Conservation (phyloP, 2,888 invertebrate species). For the Hemithea aestivaria region DNA sequence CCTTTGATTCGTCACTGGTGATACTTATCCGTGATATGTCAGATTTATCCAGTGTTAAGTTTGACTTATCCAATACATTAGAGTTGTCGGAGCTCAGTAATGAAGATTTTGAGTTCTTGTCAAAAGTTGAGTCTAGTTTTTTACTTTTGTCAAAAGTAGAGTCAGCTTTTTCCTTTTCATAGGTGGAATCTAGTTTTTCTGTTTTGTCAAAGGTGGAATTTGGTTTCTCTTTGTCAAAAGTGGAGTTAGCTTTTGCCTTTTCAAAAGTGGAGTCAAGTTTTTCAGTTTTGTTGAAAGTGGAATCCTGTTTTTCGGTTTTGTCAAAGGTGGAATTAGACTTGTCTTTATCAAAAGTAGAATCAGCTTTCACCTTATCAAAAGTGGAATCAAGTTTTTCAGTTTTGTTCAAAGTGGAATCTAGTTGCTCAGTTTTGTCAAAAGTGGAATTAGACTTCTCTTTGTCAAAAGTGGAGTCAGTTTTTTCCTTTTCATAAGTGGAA, state of each 20-base stretch:
- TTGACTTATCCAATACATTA: constrained; percentile 34
- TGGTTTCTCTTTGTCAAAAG: constrained; percentile 41
- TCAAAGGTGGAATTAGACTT: constrained; percentile 43
- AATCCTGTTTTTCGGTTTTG: constrained; percentile 19
- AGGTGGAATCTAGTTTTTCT: constrained; percentile 34
- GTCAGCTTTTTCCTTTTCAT: constrained; percentile 40
- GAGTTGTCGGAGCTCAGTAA: constrained; percentile 48
- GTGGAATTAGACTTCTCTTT: constrained; percentile 46
- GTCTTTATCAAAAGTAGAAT: constrained; percentile 43
- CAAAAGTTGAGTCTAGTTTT: constrained; percentile 43
- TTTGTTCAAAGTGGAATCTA: constrained; percentile 39
- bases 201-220: constrained; percentile 39
- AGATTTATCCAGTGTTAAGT: constrained; percentile 45
- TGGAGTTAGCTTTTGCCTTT: constrained; percentile 33
- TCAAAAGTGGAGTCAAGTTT: constrained; percentile 46
- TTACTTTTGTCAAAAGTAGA: constrained; percentile 38
- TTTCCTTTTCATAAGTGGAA: constrained; percentile 45
- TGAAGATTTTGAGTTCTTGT: constrained; percentile 47
- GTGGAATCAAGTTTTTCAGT: constrained; percentile 37
- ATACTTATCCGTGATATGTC: constrained; percentile 52
- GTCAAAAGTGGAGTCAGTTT: constrained; percentile 37
- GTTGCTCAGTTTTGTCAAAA: constrained; percentile 7
- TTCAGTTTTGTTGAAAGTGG: constrained; percentile 38
- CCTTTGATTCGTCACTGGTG: constrained; percentile 59
- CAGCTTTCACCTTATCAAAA: constrained; percentile 40